A percentile compares a stretch with the other conserved stretches of the same genome.
Conservation (phyloP, 2,113 vertebrate species). For the Thamnaconus septentrionalis region DNA sequence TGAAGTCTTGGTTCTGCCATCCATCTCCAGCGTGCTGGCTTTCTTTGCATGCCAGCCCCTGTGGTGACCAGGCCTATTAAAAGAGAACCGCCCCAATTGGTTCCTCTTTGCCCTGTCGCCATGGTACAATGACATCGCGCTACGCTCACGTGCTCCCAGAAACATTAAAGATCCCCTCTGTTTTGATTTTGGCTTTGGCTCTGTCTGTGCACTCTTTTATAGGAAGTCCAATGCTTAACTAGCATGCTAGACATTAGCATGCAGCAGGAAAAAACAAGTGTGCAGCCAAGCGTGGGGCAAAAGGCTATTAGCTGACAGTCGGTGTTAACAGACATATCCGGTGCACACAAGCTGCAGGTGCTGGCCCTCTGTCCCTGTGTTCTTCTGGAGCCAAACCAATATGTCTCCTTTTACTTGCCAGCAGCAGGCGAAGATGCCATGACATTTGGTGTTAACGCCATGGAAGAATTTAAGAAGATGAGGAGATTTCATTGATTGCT, state of each 20-base stretch:
- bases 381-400: conserved; percentile 36
- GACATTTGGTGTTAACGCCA: conserved; percentile 55
- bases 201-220: conserved; percentile 11
- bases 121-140: conserved; percentile 49
- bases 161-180: conserved; percentile 21
- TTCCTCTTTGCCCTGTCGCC: conserved; percentile 45
- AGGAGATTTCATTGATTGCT: conserved; percentile 64
- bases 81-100: conserved; percentile 62
- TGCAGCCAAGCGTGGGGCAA: conserved; percentile 1
- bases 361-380: conserved; percentile 4
- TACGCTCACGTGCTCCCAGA: conserved; percentile 17
- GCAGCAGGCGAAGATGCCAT: conserved; percentile 42
- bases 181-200: conserved; percentile 29
- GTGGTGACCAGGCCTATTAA: conserved; percentile 70
- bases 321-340: conserved; percentile 3
- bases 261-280: background rate
- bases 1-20: conserved; percentile 76
- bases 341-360: conserved; percentile 33
- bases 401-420: conserved; percentile 52
- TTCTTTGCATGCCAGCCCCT: conserved; percentile 77
- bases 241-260: background rate
- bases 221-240: conserved; percentile 5
- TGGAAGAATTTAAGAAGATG: conserved; percentile 22
- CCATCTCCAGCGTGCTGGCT: conserved; percentile 63
- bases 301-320: conserved; percentile 14